phyloP scores from a whole-genome alignment of 1,140 invertebrate genomes.

The Mya arenaria region DNA sequence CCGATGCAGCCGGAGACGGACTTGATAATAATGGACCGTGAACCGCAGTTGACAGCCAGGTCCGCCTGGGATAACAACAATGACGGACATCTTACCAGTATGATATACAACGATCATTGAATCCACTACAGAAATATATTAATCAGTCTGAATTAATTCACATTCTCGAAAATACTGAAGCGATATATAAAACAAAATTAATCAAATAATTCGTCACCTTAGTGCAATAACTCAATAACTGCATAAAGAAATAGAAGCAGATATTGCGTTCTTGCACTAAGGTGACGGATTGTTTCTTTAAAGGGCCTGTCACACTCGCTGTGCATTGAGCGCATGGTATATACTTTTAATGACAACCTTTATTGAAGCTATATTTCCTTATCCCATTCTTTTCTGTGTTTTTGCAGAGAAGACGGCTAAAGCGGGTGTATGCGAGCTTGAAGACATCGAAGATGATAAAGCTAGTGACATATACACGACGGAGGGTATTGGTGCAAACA shows the following conservation, averaged over 20 bases:
- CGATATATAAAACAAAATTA: background rate
- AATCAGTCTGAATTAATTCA: background rate
- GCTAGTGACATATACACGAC: background rate
- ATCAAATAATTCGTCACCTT: background rate
- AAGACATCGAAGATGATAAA: background rate
- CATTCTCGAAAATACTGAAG: background rate
- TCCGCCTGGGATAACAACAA: slow-evolving; percentile 13
- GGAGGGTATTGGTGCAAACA: background rate
- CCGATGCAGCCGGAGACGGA: slow-evolving; percentile 8
- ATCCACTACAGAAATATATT: background rate
- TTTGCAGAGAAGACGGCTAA: background rate
- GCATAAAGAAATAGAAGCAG: background rate
- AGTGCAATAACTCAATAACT: background rate
- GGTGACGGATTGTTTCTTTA: too few relatives aligned
- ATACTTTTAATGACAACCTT: background rate
- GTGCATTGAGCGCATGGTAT: too few relatives aligned
- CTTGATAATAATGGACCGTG: background rate
- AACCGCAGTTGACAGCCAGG: background rate
- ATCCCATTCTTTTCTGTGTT: background rate
- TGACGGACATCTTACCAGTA: background rate
- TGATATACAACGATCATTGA: background rate
- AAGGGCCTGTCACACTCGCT: too few relatives aligned
- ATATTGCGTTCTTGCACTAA: too few relatives aligned
- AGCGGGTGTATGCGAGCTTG: background rate
- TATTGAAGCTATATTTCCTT: background rate